phyloP scores from a whole-genome alignment of 2,797 vertebrate genomes.

The Poecilia picta region DNA sequence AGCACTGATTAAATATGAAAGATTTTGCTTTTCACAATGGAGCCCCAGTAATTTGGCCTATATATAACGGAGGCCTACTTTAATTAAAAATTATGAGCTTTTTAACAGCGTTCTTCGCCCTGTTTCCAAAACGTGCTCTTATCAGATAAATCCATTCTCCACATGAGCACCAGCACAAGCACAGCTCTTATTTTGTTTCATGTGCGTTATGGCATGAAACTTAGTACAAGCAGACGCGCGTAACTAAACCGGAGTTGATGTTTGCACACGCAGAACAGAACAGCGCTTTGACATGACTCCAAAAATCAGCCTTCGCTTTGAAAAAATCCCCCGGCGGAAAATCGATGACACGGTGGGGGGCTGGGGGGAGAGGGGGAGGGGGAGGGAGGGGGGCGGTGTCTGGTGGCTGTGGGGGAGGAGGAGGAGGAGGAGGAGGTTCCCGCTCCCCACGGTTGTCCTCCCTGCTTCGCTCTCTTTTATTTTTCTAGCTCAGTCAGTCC shows the following conservation, averaged over 20 bases:
- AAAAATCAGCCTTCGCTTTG: slow-evolving; percentile 41
- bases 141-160: background rate
- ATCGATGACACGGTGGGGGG: slow-evolving; percentile 62
- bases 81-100: background rate
- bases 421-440: slow-evolving; percentile 67
- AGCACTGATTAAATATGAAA: slow-evolving; percentile 53
- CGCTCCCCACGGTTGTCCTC: slow-evolving; percentile 24
- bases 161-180: background rate
- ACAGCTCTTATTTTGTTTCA: slow-evolving; percentile 13
- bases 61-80: slow-evolving; percentile 17
- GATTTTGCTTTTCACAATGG: slow-evolving; percentile 25
- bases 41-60: slow-evolving; percentile 33
- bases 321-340: slow-evolving; percentile 41
- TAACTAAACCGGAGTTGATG: slow-evolving; percentile 50
- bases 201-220: slow-evolving; percentile 15
- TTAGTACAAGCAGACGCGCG: slow-evolving; percentile 24
- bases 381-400: slow-evolving; percentile 56
- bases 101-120: slow-evolving; percentile 40
- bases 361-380: background rate
- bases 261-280: slow-evolving; percentile 40
- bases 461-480: slow-evolving; percentile 29
- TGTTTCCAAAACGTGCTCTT: slow-evolving; percentile 28
- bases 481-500: slow-evolving; percentile 26
- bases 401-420: slow-evolving; percentile 47
- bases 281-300: slow-evolving; percentile 36